Conservation (phyloP, 2,113 vertebrate genomes). For the Anthoscopus minutus region DNA sequence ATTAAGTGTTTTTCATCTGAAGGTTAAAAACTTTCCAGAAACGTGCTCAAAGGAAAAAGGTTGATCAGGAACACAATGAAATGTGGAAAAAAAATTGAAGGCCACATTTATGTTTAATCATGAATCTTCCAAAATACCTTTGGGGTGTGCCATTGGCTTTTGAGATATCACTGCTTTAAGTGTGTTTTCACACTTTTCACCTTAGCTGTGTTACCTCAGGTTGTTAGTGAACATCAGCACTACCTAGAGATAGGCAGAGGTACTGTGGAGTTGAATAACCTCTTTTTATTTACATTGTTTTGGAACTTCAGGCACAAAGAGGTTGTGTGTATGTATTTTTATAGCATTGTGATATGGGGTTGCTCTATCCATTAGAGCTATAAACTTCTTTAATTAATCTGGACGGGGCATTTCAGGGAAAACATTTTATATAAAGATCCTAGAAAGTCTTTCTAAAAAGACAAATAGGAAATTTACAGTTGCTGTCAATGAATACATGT, state of each 20-base stretch:
- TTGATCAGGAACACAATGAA: not conserved
- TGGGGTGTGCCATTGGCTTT: not conserved
- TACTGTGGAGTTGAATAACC: not conserved
- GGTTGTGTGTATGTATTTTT: not conserved
- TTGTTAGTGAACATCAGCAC: not conserved
- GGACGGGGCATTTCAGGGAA: not conserved
- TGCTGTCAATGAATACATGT: not conserved
- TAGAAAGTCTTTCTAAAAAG: not conserved
- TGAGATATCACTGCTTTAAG: not conserved
- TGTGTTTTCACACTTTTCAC: not conserved
- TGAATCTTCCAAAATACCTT: not conserved
- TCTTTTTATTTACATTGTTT: not conserved
- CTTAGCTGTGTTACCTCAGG: not conserved
- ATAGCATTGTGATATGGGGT: not conserved
- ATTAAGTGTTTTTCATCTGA: not conserved
- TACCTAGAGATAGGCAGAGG: not conserved
- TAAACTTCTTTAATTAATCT: conserved; percentile 1
- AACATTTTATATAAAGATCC: not conserved
- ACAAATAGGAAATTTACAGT: conserved; percentile 8
- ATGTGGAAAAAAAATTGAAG: not conserved
- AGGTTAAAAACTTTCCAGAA: not conserved
- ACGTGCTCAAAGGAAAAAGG: not conserved
- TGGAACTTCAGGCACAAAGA: not conserved
- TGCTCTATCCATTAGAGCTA: not conserved
- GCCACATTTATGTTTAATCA: not conserved